phyloP scores from a whole-genome alignment of 2,113 vertebrate genomes.

The Malurus elegans region DNA sequence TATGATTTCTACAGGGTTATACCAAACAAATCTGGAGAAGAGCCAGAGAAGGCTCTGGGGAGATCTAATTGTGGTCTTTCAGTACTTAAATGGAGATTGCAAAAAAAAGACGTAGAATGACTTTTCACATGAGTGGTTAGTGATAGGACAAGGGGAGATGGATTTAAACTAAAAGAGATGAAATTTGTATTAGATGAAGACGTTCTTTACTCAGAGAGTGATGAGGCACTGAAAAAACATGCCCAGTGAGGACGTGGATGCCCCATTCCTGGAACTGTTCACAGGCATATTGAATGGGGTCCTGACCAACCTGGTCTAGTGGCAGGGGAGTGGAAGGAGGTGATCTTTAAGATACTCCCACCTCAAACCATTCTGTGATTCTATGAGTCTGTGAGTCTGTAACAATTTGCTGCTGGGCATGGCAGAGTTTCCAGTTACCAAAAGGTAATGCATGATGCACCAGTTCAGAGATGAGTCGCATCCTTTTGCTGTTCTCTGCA shows the following conservation, averaged over 20 bases:
- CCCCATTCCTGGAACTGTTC: neutral
- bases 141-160: neutral
- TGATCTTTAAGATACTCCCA: neutral
- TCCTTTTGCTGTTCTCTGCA: neutral
- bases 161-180: neutral
- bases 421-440: neutral
- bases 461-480: neutral
- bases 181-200: neutral
- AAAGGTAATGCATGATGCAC: neutral
- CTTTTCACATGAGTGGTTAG: neutral
- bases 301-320: neutral
- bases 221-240: neutral
- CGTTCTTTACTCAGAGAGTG: neutral
- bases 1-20: neutral
- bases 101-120: accelerated
- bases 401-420: neutral
- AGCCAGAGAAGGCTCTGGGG: neutral
- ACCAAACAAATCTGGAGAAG: neutral
- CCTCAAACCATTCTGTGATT: neutral
- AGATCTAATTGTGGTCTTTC: neutral
- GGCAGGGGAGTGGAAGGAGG: neutral
- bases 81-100: neutral
- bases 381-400: neutral
- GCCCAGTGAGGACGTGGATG: neutral
- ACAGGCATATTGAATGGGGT: neutral